Evolutionary conservation across 2,113 vertebrate genomes (phyloP), one percentile per base, ranked within the genome.

Genomic region (Buteo buteo): DNA sequence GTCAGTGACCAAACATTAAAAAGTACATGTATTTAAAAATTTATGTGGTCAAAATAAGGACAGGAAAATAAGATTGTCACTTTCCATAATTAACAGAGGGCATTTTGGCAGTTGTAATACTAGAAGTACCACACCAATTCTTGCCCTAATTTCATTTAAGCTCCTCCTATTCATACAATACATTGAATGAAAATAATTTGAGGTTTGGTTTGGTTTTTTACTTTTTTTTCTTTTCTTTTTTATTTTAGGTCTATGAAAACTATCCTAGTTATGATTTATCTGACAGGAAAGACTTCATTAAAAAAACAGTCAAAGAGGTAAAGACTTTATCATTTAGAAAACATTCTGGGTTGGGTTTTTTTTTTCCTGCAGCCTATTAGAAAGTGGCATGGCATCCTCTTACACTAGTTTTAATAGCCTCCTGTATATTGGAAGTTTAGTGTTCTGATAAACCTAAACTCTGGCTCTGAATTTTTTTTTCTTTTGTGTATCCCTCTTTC

Each of bases 301-400:
- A 99, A 98, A 96, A 98, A 94, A 99, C 99, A 64, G 99, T 99
- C 91, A 99, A 99, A 98, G 98, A 98, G 97, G 99, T 99, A 98
- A 99, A 98, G 97, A 84, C 47, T 78, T 94, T 28, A 36, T 92
- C 3, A 47, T 90, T 83, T 93, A 74, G 49, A 47, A 84, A 49
- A 66, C 21, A 13, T 50, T 47, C 49, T 88, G 70, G n/a, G 19
- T 74, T 79, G 59, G 19, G 11, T 7, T 52, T 14, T 24, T n/a
- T n/a, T 49, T 69, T 64, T 4, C 25, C 25, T 86, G 64, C 24
- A 47, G 19, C 24, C 21, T n/a, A 2, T 57, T 70, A 57, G 52
- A 42, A 69, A 45, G 49, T 78, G 65, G 32, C 10, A 13, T 71
- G 59, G 26, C 18, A 84, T 57, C 16, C 15, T 74, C 10, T 80